Base-by-base conservation (phyloP, 1,140 invertebrate species). In the Hirudo medicinalis region DNA sequence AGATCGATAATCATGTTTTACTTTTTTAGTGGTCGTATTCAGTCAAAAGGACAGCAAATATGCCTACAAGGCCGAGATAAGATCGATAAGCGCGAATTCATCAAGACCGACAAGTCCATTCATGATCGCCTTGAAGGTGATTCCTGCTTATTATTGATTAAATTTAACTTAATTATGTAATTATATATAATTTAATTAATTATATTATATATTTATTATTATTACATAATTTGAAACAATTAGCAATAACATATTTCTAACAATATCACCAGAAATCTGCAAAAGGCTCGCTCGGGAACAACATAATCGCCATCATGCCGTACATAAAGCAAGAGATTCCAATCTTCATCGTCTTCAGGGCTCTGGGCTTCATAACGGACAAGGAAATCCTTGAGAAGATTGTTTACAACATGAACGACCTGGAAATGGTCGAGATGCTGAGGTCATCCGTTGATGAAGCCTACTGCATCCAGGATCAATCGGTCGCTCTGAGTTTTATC, bases 371-470 rank as follows among this genome's bases (percentile, higher is more conserved):
- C 84, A 95, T 99, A 54, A 94, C 95, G 32, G 96, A 99, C 83
- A 86, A 95, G 78, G 96, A 99, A 83, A 99, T 99, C 78, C 83
- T 99, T 9, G 96, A 98, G 79, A 95, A 98, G 78, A 97, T 98
- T 71, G 97, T 98, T 77, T 98, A 98, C 81, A 95, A 98, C 77
- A 97, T 97, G 84, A 81, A 97, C 82, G 95, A 99, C 84, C 93
- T 92, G 32, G 95, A 99, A 86, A 97, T 99, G 94, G 97, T 98
- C 94, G 96, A 99, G 86, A 97, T 98, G 94, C 94, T 85, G 76
- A 99, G 99, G 82, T 95, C 96, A 6, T 97, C 94, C 0, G 83
- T 99, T 60, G 96, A 99, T 84, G 96, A 99, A 85, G 96, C 96
- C 66, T 98, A 98, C 84, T 96, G 99, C 0, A 95, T 99, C 78